Base-by-base conservation (phyloP, 2,113 vertebrate genomes). In the Phrynosoma platyrhinos region DNA sequence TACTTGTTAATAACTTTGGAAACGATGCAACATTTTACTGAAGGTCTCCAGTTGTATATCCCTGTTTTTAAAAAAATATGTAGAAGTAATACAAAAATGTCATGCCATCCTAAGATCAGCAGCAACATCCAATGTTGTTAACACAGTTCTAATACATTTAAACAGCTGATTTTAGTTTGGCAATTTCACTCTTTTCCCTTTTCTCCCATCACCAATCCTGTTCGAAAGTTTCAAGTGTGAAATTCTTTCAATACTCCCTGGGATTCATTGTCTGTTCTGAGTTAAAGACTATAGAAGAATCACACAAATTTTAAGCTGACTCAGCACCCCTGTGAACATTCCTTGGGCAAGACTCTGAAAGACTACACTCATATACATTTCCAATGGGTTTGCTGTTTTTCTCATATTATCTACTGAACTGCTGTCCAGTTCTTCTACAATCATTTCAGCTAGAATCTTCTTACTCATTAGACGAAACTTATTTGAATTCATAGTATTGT, bases 381-480 rank as follows among this genome's bases (percentile, higher is more conserved):
- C 88, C 86, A 92, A 76, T 25, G 87, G 8, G 21, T 36, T 79
- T 85, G 72, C 52, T 84, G 16, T 25, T 62, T 62, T 55, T 82
- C 79, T 84, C 83, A 88, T 79, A 18, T 85, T 74, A 32, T 23
- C 69, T n/a, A 47, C 40, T 92, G 71, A 52, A 9, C 32, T 27
- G 20, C 25, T 18, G 55, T 9, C 12, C 58, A 71, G 72, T 62
- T 32, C 69, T 85, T 53, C 16, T 69, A 76, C 87, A 75, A 13
- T 76, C 92, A 27, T 90, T 87, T 85, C 25, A 52, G 25, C 53
- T 0, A 84, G 79, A 87, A 92, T 90, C 89, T 32, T 72, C 90
- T 30, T 75, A 66, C 36, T 91, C 68, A 42, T 87, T 89, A 68
- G 90, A 91, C 47, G 5, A 52, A 52, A 66, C 62, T 90, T 74